phyloP scores from a whole-genome alignment of 2,797 vertebrate genomes.

The Enteromius argenteus region DNA sequence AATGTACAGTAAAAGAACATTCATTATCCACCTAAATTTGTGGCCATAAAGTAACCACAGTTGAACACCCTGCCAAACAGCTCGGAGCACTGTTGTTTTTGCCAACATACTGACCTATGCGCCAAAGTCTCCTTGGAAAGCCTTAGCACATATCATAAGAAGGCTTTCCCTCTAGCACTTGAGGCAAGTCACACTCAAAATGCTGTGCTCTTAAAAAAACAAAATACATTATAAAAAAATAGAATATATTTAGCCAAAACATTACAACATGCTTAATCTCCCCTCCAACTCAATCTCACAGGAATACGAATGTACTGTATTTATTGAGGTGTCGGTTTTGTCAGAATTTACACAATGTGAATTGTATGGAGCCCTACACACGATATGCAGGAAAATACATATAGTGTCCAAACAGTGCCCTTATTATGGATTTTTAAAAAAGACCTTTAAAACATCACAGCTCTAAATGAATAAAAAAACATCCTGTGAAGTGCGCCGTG shows the following conservation, averaged over 20 bases:
- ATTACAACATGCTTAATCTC: background rate
- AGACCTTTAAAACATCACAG: too few species aligned
- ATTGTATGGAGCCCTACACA: background rate
- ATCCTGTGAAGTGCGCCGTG: too few species aligned
- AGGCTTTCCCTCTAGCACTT: background rate
- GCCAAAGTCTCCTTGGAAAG: conserved; percentile 6
- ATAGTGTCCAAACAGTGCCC: too few species aligned
- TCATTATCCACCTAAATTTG: background rate
- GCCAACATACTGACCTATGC: conserved; percentile 2
- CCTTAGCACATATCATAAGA: background rate
- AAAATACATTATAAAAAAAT: background rate
- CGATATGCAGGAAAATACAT: background rate
- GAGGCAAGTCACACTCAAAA: background rate
- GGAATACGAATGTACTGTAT: background rate
- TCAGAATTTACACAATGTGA: background rate
- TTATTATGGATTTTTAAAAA: too few species aligned
- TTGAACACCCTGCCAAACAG: background rate
- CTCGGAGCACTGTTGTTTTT: conserved; percentile 14
- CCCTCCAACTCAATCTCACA: background rate
- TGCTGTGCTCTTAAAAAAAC: background rate
- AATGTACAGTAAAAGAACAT: conserved; percentile 3
- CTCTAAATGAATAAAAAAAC: too few species aligned
- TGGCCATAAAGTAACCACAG: background rate
- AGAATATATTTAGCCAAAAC: background rate
- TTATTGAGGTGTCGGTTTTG: background rate